These are phyloP conservation scores for Heliconius hermathena DNA, from an alignment of 1,140 invertebrate species.

Conservation along the genomic window DNA sequence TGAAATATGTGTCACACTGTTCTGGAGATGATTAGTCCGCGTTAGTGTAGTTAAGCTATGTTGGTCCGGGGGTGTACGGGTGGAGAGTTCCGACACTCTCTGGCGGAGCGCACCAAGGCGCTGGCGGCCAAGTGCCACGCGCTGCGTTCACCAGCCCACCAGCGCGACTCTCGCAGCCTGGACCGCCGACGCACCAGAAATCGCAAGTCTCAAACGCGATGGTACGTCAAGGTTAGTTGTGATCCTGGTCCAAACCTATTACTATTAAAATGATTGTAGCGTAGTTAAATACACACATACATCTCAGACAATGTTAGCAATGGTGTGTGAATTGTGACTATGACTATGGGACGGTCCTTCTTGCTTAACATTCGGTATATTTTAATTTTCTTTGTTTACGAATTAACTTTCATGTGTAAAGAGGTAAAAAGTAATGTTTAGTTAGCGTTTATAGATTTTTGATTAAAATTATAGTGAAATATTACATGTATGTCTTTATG, in stretches of 20 bases:
- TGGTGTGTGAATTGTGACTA: neutral
- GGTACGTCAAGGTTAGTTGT: slow-evolving; percentile 78
- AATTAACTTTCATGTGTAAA: neutral
- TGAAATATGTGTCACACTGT: slow-evolving; percentile 33
- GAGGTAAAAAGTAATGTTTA: too few relatives aligned
- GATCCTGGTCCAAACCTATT: slow-evolving; percentile 17
- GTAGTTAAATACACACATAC: too few relatives aligned
- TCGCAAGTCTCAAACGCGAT: slow-evolving; percentile 72
- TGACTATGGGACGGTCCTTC: neutral
- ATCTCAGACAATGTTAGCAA: neutral
- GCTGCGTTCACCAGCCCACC: slow-evolving; percentile 62
- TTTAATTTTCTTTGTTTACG: neutral
- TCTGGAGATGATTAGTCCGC: slow-evolving; percentile 27
- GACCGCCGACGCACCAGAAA: slow-evolving; percentile 64
- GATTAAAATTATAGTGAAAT: too few relatives aligned
- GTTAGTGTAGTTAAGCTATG: slow-evolving; percentile 57
- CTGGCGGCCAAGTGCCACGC: slow-evolving; percentile 72
- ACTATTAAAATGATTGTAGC: neutral
- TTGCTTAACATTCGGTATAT: neutral
- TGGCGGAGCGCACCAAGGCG: slow-evolving; percentile 76
- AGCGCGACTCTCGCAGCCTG: slow-evolving; percentile 58
- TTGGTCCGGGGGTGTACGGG: slow-evolving; percentile 72
- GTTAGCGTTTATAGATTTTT: too few relatives aligned
- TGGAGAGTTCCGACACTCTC: slow-evolving; percentile 69
- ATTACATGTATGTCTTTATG: too few relatives aligned